Evolutionary conservation across 2,888 invertebrate species (phyloP), one percentile per base, ranked within the genome.

Genomic region (Cactoblastis cactorum): DNA sequence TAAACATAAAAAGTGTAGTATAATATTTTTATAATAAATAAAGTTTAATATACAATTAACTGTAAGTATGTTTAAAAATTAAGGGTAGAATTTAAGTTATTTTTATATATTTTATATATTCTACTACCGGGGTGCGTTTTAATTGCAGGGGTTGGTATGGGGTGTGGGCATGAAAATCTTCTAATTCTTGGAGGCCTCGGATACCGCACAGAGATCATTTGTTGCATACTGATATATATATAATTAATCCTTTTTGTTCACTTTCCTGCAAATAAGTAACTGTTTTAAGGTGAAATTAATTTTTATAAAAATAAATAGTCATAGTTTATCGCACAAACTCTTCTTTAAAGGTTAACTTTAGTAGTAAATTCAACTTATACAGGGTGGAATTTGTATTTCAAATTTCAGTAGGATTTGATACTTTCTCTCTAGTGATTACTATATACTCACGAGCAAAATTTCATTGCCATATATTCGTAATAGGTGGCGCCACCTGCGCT

Each of bases 71-170:
- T 22, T 22, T 22, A 22, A 22, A 4, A 28, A 28, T n/a, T n/a
- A n/a, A n/a, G n/a, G n/a, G 28, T 3, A 28, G 28, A 28, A 28
- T 28, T 4, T 9, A 28, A 28, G 35, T 35, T n/a, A 15, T 2
- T 15, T 17, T 17, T 37, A 0, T 37, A 17, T 17, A 3, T 3
- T 37, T 3, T 37, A 2, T 14, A 8, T 37, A 37, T 11, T 37
- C 17, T 37, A 3, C 17, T 9, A 1, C 11, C 83, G 71, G 80
- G 80, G 79, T 83, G 84, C 83, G 82, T 82, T 84, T 83, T 85
- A 86, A 87, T 87, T 87, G 85, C 85, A 81, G 68, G 83, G 84
- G 81, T 77, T 70, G 73, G 59, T 59, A 54, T 55, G 69, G 73
- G 69, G 64, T 60, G 53, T 61, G 62, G 58, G 58, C 64, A 63